Conservation (phyloP, 1,140 invertebrate species). For the Drosophila triauraria region DNA sequence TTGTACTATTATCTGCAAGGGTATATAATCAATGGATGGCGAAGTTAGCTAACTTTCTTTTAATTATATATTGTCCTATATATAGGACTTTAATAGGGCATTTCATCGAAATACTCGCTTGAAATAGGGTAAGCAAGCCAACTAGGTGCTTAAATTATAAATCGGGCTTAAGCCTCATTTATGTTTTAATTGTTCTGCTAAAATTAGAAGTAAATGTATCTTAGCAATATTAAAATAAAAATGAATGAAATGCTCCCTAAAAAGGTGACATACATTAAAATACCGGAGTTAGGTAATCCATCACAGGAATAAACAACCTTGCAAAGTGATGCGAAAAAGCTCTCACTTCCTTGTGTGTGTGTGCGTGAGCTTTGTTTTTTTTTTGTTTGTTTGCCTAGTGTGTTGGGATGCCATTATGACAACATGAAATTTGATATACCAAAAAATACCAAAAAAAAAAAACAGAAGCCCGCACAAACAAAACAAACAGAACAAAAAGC, state of each 20-base stretch:
- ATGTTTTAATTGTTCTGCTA: background rate
- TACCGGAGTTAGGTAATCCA: conserved; percentile 27
- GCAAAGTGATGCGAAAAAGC: conserved; percentile 23
- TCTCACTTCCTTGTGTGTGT: conserved; percentile 32
- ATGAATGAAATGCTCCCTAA: background rate
- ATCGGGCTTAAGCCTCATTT: too few relatives aligned
- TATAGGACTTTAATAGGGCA: too few relatives aligned
- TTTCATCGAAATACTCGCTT: too few relatives aligned
- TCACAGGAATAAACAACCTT: conserved; percentile 17
- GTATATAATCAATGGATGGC: too few relatives aligned
- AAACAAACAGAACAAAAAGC: conserved; percentile 35
- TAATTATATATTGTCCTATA: too few relatives aligned
- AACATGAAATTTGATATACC: conserved; percentile 76
- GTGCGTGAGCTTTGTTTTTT: background rate
- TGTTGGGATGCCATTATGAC: conserved; percentile 68
- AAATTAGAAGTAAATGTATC: background rate
- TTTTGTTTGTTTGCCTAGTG: conserved; percentile 36
- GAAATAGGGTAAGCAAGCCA: too few relatives aligned
- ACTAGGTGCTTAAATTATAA: too few relatives aligned
- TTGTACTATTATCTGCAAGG: too few relatives aligned
- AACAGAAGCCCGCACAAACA: conserved; percentile 49
- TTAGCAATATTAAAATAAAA: too few relatives aligned
- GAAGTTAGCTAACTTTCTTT: too few relatives aligned
- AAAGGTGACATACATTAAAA: background rate
- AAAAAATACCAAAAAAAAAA: conserved; percentile 33